Base-by-base conservation (phyloP, 2,888 invertebrate genomes). In the Criorhina ranunculi region DNA sequence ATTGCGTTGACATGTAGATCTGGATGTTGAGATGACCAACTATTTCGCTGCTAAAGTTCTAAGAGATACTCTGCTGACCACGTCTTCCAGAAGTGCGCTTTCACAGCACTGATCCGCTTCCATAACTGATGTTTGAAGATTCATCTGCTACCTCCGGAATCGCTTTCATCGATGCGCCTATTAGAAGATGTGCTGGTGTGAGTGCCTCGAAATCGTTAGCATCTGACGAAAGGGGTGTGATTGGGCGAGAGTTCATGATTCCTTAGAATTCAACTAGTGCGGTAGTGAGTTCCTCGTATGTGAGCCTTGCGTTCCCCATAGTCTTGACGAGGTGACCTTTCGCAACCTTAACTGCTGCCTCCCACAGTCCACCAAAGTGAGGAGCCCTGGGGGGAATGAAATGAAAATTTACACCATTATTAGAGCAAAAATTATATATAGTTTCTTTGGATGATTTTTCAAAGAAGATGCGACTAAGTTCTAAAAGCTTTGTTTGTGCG, bases 31-130 rank as follows among this genome's bases (percentile, higher is more conserved):
- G 40, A 17, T 29, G 46, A 35, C 62, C 64, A 75, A 12, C 53
- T 75, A 7, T 24, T 55, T 8, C 64, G 64, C 31, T 40, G 53
- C 44, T 51, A 37, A 5, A 75, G 44, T 46, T 66, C 24, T 9
- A 2, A 37, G 6, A 66, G 5, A 5, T 64, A 64, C 46, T 64
- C 64, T 12, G 11, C 9, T n/a, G 35, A 31, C 33, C 62, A 44
- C 24, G 12, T 17, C 19, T 19, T 17, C 62, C 62, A 64, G 19
- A 64, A 64, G 8, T 55, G 55, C 3, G 55, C n/a, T 33, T 69
- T 69, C 0, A 57, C 44, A 2, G 51, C 53, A 12, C 37, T 69
- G 7, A 69, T 69, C 44, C 55, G 55, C 7, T 55, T 29, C 31
- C 33, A 69, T 40, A 66, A n/a, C 53, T 53, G 12, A 66, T 40